A percentile compares a stretch with the other conserved stretches of the same genome.
Evolutionary conservation across 2,888 invertebrate species (phyloP).

Genomic region (Plutella xylostella): DNA sequence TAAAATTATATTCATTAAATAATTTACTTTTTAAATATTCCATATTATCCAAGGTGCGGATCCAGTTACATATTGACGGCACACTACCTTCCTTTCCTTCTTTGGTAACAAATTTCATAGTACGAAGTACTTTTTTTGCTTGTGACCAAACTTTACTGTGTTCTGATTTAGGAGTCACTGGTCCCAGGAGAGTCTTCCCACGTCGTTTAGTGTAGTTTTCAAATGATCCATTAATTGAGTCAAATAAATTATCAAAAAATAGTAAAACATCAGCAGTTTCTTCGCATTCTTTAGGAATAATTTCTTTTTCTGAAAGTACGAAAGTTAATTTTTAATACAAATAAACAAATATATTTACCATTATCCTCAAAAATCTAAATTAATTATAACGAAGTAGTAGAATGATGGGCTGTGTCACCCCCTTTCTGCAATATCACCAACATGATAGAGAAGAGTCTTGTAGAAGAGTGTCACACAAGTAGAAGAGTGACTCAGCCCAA

Average conservation of each 20-base stretch:
- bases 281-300: not conserved
- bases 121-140: not conserved
- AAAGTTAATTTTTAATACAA: not conserved
- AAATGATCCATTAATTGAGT: not conserved
- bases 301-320: conserved; percentile 1
- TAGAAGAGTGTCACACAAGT: not conserved
- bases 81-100: not conserved
- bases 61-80: not conserved
- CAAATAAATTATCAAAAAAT: not conserved
- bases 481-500: not conserved
- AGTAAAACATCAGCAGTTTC: not conserved
- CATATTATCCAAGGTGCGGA: not conserved
- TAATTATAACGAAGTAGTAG: no score
- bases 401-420: no score
- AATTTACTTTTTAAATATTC: not conserved
- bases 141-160: not conserved
- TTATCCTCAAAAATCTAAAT: not conserved
- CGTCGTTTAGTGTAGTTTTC: not conserved
- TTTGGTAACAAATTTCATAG: not conserved
- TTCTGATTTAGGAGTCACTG: not conserved
- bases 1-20: not conserved
- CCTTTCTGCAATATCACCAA: no score
- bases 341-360: not conserved
- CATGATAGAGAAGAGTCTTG: no score
- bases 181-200: not conserved